Conservation (phyloP, 2,888 invertebrate genomes). For the Mellilla xanthometata region DNA sequence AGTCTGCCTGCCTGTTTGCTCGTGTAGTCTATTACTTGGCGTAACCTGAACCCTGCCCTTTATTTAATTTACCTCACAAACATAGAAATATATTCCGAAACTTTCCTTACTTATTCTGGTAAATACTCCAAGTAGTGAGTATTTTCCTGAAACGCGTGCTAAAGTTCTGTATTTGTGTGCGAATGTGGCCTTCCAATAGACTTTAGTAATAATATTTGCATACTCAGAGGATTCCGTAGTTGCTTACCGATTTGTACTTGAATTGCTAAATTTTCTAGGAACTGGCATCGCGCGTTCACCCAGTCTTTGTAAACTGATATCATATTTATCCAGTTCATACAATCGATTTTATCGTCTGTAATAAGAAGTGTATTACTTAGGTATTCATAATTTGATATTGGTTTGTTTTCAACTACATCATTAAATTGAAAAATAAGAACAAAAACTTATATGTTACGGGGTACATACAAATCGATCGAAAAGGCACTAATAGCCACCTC, state of each 20-base stretch:
- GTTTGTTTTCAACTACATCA: too few species aligned
- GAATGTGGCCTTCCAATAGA: background rate
- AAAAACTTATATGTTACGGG: too few species aligned
- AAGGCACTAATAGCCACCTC: conserved; percentile 27
- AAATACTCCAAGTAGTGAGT: background rate
- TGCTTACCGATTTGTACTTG: conserved; percentile 63
- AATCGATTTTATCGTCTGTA: too few species aligned
- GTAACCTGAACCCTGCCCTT: conserved; percentile 8
- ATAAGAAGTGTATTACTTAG: too few species aligned
- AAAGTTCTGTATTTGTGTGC: background rate
- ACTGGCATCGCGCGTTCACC: conserved; percentile 39
- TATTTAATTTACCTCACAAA: background rate
- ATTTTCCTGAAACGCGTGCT: background rate
- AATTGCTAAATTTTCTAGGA: conserved; percentile 61
- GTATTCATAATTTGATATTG: too few species aligned
- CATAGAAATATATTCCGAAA: background rate
- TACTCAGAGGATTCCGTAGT: conserved; percentile 32
- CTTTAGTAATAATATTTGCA: conserved; percentile 4
- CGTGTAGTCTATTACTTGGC: conserved; percentile 26
- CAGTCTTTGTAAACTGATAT: conserved; percentile 7
- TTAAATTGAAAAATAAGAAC: too few species aligned
- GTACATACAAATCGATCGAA: conserved; percentile 24
- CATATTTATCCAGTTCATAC: too few species aligned
- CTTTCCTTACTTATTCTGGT: background rate
- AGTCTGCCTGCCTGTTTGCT: conserved; percentile 38